Evolutionary conservation across 2,888 invertebrate species (phyloP).

Genomic region (Dendrolimus houi): DNA sequence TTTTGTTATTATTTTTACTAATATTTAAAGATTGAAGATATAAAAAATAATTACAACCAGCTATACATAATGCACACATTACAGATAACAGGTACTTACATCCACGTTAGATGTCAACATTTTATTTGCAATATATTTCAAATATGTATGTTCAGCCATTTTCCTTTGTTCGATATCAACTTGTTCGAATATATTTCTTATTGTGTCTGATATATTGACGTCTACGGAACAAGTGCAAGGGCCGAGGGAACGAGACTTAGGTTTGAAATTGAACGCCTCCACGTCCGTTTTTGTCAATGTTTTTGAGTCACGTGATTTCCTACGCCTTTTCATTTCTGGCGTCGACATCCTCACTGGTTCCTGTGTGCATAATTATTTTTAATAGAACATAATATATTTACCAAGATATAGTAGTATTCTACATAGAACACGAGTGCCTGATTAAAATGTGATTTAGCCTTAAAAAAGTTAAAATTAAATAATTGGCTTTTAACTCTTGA

Average conservation of each 20-base stretch:
- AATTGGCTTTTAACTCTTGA: no score
- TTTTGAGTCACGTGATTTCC: conserved; percentile 30
- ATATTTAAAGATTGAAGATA: no score
- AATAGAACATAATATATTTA: no score
- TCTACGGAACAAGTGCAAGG: conserved; percentile 63
- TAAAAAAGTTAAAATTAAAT: no score
- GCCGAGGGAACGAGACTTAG: conserved; percentile 36
- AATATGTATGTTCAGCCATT: conserved; percentile 49
- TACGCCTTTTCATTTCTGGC: conserved; percentile 31
- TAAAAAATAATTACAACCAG: no score
- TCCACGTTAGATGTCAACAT: conserved; percentile 44
- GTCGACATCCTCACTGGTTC: conserved; percentile 36
- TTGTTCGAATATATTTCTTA: conserved; percentile 62
- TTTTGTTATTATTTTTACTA: no score
- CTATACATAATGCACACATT: no score
- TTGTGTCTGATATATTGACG: conserved; percentile 55
- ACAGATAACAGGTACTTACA: conserved; percentile 25
- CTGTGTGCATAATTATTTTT: conserved; percentile 17
- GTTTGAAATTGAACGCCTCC: conserved; percentile 53
- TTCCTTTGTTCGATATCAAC: conserved; percentile 58
- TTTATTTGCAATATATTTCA: conserved; percentile 61
- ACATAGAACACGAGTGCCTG: no score
- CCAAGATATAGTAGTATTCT: no score
- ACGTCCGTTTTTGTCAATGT: conserved; percentile 52
- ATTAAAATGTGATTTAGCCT: no score